Evolutionary conservation across 2,888 invertebrate genomes (phyloP).

Genomic region (Anthoptus insignis): DNA sequence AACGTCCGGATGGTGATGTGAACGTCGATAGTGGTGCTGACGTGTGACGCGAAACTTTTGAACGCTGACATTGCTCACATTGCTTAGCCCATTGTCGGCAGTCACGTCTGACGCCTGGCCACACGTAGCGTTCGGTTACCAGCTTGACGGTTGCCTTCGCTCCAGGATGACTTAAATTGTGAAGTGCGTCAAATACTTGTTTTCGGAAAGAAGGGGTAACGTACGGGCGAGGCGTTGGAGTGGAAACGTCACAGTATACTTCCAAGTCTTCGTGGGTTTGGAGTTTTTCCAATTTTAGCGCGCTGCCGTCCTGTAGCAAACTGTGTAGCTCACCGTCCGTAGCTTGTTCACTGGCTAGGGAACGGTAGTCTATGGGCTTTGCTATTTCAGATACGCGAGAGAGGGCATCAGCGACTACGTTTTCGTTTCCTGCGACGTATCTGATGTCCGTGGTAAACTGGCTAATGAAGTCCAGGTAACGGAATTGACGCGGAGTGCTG

Average conservation of each 20-base stretch:
- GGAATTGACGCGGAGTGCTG: slow-evolving; percentile 51
- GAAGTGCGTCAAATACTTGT: slow-evolving; percentile 37
- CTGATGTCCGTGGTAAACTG: slow-evolving; percentile 61
- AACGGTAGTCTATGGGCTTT: neutral
- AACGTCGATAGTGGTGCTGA: slow-evolving; percentile 49
- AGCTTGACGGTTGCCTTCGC: neutral
- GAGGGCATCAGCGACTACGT: neutral
- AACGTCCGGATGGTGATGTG: slow-evolving; percentile 49
- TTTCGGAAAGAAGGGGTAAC: slow-evolving; percentile 23
- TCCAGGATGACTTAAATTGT: slow-evolving; percentile 19
- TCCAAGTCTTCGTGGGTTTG: neutral
- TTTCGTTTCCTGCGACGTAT: neutral
- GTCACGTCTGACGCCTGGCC: neutral
- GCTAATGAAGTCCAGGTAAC: slow-evolving; percentile 51
- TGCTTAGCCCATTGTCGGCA: slow-evolving; percentile 11
- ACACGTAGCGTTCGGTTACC: neutral
- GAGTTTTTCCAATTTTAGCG: neutral
- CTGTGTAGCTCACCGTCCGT: neutral
- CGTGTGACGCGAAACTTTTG: slow-evolving; percentile 56
- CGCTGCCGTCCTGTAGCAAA: neutral
- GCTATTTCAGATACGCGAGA: neutral
- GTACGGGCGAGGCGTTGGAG: slow-evolving; percentile 19
- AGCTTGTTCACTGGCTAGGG: neutral
- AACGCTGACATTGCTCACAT: slow-evolving; percentile 57
- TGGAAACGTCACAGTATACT: neutral